Conservation (phyloP, 1,140 invertebrate genomes). For the Bombus breviceps region DNA sequence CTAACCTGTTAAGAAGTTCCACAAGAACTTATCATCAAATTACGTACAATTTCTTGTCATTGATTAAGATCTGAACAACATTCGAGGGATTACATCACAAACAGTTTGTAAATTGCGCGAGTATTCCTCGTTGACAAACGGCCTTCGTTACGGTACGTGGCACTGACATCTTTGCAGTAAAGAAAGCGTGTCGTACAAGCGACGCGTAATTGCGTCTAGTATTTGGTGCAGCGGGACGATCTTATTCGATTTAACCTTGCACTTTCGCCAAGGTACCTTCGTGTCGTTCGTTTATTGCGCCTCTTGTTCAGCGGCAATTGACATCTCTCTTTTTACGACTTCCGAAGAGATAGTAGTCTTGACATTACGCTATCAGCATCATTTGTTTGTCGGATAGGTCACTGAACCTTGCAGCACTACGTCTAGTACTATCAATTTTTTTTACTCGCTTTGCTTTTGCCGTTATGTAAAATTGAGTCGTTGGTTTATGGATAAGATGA, state of each 20-base stretch:
- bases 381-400: background rate
- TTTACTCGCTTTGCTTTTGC: too few relatives aligned
- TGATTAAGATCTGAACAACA: background rate
- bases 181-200: constrained; percentile 49
- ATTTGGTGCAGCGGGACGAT: constrained; percentile 29
- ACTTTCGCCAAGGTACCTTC: constrained; percentile 45
- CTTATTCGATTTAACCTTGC: constrained; percentile 55
- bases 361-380: constrained; percentile 1
- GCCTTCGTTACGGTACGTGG: constrained; percentile 58
- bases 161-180: constrained; percentile 53
- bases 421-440: background rate
- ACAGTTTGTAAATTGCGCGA: constrained; percentile 37
- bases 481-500: too few relatives aligned
- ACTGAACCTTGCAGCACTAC: background rate
- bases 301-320: background rate
- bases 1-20: background rate
- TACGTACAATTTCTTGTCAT: background rate
- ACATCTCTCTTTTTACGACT: background rate
- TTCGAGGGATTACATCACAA: background rate
- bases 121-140: constrained; percentile 46
- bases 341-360: background rate
- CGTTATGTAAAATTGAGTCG: too few relatives aligned
- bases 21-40: too few relatives aligned
- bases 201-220: constrained; percentile 33
- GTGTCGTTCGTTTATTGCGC: constrained; percentile 10